These are phyloP conservation scores for Spisula subtruncata DNA, from an alignment of 2,888 invertebrate genomes.

Conservation along the genomic window DNA sequence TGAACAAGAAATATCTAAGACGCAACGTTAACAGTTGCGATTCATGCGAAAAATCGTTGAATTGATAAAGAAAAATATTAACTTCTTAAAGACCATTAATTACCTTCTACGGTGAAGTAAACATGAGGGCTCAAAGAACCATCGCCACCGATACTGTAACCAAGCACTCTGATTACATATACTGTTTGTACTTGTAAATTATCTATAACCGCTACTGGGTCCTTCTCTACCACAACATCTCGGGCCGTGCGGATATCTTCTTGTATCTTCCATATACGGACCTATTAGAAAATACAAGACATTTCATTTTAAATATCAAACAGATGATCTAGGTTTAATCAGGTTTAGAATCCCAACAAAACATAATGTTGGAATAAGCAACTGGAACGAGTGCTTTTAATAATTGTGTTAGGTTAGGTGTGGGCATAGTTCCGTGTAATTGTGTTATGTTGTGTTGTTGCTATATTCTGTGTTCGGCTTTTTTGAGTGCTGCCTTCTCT, in stretches of 20 bases:
- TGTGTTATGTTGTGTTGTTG: too few relatives aligned
- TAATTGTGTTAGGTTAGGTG: too few relatives aligned
- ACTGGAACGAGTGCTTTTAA: too few relatives aligned
- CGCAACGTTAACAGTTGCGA: too few relatives aligned
- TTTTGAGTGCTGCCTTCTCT: too few relatives aligned
- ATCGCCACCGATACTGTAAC: conserved; percentile 65
- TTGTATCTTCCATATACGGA: conserved; percentile 69
- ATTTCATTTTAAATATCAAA: not conserved
- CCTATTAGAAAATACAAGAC: conserved; percentile 39
- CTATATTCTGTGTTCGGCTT: too few relatives aligned
- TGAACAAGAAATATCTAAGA: too few relatives aligned
- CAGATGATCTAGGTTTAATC: not conserved
- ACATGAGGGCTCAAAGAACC: conserved; percentile 67
- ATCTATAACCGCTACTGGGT: conserved; percentile 42
- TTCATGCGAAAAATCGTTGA: too few relatives aligned
- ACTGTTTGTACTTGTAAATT: conserved; percentile 64
- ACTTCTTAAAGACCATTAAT: too few relatives aligned
- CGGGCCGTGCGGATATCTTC: conserved; percentile 69
- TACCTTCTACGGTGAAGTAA: conserved; percentile 71
- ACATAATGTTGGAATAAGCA: too few relatives aligned
- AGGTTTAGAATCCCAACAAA: not conserved
- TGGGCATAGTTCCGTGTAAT: too few relatives aligned
- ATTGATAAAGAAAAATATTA: too few relatives aligned
- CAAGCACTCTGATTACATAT: conserved; percentile 67
- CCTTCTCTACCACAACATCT: conserved; percentile 54